These are phyloP conservation scores for Plodia interpunctella DNA, from an alignment of 1,140 invertebrate genomes.

Conservation along the genomic window DNA sequence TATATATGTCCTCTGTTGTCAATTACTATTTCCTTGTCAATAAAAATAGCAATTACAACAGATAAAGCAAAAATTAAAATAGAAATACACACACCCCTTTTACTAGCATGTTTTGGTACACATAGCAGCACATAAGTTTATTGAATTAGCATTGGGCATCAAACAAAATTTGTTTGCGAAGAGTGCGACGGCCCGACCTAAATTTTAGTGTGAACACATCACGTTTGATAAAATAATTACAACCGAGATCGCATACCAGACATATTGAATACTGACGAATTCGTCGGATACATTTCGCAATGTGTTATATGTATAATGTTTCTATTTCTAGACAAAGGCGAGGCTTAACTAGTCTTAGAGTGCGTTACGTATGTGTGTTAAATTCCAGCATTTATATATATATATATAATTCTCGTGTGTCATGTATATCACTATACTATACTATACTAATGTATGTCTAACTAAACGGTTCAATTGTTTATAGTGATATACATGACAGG, in stretches of 20 bases:
- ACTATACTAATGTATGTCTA: too few species aligned
- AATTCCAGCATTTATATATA: too few species aligned
- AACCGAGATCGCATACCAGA: not conserved
- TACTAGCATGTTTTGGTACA: not conserved
- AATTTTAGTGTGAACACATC: not conserved
- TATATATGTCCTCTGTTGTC: conserved; percentile 19
- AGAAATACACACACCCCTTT: not conserved
- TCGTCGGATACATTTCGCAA: not conserved
- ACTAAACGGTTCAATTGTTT: too few species aligned
- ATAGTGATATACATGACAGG: too few species aligned
- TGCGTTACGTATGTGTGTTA: not conserved
- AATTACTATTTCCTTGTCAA: conserved; percentile 21
- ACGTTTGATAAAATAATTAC: not conserved
- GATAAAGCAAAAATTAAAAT: not conserved
- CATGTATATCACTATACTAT: too few species aligned
- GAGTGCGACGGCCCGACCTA: not conserved
- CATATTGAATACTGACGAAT: not conserved
- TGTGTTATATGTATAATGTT: not conserved
- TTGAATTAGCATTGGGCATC: too few species aligned
- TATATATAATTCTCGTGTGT: too few species aligned
- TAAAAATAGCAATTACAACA: conserved; percentile 32
- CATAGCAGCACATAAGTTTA: not conserved
- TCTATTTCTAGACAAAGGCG: not conserved
- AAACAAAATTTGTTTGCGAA: too few species aligned
- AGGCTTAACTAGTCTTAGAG: not conserved